A percentile compares a stretch with the other conserved stretches of the same genome.
Conservation (phyloP, 2,888 invertebrate species). For the Busseola fusca region DNA sequence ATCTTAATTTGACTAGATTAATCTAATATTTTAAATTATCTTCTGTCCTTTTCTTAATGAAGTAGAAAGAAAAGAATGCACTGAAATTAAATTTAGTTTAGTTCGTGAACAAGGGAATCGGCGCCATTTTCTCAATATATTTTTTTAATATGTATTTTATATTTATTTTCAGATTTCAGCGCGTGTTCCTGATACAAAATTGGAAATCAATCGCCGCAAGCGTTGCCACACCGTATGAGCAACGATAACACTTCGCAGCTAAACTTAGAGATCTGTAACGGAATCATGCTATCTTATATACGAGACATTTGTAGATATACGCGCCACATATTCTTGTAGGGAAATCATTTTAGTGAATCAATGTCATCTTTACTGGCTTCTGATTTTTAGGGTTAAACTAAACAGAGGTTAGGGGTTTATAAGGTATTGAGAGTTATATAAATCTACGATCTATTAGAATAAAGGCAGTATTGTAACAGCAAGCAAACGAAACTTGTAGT, state of each 20-base stretch:
- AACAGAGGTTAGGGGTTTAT: background rate
- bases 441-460: no score
- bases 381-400: background rate
- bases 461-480: no score
- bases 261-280: conserved; percentile 10
- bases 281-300: conserved; percentile 26
- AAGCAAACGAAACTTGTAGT: background rate
- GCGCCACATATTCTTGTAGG: conserved; percentile 9
- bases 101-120: no score
- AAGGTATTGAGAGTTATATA: background rate
- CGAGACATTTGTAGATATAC: conserved; percentile 1
- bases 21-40: no score
- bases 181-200: conserved; percentile 73
- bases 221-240: conserved; percentile 77
- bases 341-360: background rate
- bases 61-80: no score
- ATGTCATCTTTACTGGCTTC: background rate
- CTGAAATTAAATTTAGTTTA: no score
- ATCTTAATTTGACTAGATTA: no score
- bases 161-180: conserved; percentile 73
- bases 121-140: no score
- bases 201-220: conserved; percentile 65
- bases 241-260: conserved; percentile 24
- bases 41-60: no score
- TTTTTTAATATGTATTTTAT: no score